Percentiles rank a stretch among this genome's conserved stretches.
These are phyloP conservation scores for Eudemis profundana DNA, from an alignment of 2,888 invertebrate species.

Conservation along the genomic window DNA sequence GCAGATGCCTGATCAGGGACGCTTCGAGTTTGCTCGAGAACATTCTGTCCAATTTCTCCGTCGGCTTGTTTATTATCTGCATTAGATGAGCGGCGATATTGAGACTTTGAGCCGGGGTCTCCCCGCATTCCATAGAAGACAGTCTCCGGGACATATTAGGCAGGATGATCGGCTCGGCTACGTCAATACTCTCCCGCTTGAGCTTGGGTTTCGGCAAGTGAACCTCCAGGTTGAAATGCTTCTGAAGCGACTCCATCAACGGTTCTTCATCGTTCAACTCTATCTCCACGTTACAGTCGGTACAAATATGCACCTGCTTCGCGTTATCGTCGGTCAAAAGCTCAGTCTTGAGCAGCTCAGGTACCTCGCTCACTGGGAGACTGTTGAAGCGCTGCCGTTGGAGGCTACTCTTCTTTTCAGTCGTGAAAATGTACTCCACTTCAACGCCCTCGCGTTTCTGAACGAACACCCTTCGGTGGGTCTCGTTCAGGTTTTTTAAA, in stretches of 20 bases:
- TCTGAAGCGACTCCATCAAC: constrained; percentile 77
- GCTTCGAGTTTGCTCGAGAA: constrained; percentile 69
- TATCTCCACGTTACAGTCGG: constrained; percentile 77
- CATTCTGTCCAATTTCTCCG: constrained; percentile 69
- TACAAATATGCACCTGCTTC: constrained; percentile 78
- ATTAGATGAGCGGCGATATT: constrained; percentile 58
- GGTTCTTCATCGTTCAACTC: constrained; percentile 77
- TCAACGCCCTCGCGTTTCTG: constrained; percentile 73
- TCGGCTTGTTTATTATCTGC: constrained; percentile 61
- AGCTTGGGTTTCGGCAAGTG: constrained; percentile 68
- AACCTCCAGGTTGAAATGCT: constrained; percentile 73
- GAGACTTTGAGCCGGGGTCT: constrained; percentile 63
- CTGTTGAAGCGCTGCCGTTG: constrained; percentile 80
- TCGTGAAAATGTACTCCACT: constrained; percentile 80
- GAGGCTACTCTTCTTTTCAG: constrained; percentile 77
- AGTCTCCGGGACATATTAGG: constrained; percentile 78
- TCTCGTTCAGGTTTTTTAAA: constrained; percentile 65
- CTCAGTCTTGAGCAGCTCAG: constrained; percentile 75
- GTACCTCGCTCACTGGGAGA: constrained; percentile 77
- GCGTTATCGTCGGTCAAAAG: constrained; percentile 67
- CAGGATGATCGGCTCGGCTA: constrained; percentile 72
- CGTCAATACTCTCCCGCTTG: constrained; percentile 77
- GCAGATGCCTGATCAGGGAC: constrained; percentile 68
- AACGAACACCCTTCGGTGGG: constrained; percentile 68
- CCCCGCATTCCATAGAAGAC: constrained; percentile 72